phyloP scores from a whole-genome alignment of 2,888 invertebrate genomes.

The Tolmerus cingulatus region DNA sequence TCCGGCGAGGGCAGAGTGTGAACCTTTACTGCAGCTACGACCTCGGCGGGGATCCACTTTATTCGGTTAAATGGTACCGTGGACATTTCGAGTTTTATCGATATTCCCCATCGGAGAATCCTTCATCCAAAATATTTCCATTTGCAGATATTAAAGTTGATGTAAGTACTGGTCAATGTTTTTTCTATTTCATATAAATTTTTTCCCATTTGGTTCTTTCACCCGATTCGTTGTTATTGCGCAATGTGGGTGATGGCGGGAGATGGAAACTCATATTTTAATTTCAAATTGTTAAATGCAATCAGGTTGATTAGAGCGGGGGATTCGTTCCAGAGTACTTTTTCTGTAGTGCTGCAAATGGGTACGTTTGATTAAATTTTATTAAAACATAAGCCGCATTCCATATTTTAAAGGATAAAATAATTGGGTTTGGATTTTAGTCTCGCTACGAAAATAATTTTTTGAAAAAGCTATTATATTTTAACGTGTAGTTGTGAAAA shows the following conservation, averaged over 20 bases:
- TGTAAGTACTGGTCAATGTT: conserved; percentile 64
- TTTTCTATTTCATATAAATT: neutral
- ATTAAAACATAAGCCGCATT: neutral
- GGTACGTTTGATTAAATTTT: neutral
- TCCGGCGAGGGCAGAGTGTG: conserved; percentile 70
- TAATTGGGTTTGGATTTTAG: neutral
- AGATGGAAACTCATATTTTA: neutral
- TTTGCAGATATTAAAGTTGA: conserved; percentile 73
- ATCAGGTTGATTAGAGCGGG: neutral
- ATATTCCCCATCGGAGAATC: conserved; percentile 72
- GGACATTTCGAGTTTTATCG: conserved; percentile 75
- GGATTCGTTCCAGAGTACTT: neutral
- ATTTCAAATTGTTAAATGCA: neutral
- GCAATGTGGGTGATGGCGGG: neutral
- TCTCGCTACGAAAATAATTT: neutral
- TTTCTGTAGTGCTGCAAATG: neutral
- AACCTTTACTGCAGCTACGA: conserved; percentile 70
- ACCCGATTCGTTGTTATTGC: neutral
- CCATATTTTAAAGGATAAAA: neutral
- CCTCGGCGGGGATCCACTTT: conserved; percentile 72
- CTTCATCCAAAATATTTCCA: conserved; percentile 72
- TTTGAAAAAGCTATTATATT: neutral
- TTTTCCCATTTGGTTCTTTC: neutral
- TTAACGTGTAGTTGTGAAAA: neutral
- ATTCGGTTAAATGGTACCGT: conserved; percentile 76